A percentile compares a stretch with the other conserved stretches of the same genome.
These are phyloP conservation scores for Nasalis larvatus DNA, from an alignment of 2,113 vertebrate genomes.

Conservation along the genomic window DNA sequence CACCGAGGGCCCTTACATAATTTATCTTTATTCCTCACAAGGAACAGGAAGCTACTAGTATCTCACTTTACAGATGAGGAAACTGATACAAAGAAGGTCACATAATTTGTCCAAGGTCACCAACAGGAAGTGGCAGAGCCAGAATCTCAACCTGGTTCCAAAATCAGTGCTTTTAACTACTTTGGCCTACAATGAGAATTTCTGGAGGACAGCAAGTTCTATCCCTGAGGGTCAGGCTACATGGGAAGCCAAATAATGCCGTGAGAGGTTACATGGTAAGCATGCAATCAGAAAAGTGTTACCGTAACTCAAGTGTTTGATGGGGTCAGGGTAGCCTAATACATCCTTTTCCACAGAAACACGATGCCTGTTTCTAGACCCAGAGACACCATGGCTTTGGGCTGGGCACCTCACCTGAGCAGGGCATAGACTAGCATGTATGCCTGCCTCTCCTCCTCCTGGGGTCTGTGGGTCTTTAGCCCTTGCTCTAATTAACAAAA, in stretches of 20 bases:
- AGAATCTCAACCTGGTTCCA: neutral
- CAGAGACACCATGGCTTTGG: neutral
- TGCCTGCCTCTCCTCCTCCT: neutral
- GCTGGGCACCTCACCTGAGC: neutral
- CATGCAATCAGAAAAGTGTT: neutral
- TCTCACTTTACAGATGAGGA: neutral
- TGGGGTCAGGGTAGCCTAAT: neutral
- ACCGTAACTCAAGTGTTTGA: neutral
- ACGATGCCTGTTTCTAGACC: neutral
- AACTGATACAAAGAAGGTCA: neutral
- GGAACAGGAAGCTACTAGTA: neutral
- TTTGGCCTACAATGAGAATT: neutral
- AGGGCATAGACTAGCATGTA: neutral
- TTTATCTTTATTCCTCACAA: neutral
- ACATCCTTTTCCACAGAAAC: neutral
- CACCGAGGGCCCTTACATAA: neutral
- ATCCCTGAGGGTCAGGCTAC: neutral
- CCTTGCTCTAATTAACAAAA: neutral
- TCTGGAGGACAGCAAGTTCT: neutral
- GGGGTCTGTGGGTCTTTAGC: neutral
- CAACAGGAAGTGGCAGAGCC: neutral
- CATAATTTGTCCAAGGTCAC: neutral
- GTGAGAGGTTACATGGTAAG: neutral
- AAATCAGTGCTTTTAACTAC: neutral
- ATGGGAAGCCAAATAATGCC: neutral